phyloP scores from a whole-genome alignment of 2,113 vertebrate species.

The Toxotes chatareus region DNA sequence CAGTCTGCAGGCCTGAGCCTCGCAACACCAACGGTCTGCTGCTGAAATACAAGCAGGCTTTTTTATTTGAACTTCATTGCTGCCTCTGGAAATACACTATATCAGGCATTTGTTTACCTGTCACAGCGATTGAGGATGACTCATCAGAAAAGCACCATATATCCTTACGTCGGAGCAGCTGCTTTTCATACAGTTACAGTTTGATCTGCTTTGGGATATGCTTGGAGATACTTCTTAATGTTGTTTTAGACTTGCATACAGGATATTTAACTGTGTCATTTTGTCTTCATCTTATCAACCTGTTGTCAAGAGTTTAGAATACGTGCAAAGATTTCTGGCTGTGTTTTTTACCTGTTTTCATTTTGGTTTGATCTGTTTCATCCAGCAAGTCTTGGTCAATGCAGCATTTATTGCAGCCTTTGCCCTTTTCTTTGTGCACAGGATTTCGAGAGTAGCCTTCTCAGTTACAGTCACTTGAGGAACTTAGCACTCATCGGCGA shows the following conservation, averaged over 20 bases:
- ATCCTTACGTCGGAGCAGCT: slow-evolving; percentile 57
- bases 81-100: slow-evolving; percentile 54
- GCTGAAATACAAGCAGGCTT: slow-evolving; percentile 61
- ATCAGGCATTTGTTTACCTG: slow-evolving; percentile 58
- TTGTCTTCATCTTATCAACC: slow-evolving; percentile 39
- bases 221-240: slow-evolving; percentile 25
- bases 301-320: slow-evolving; percentile 52
- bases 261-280: slow-evolving; percentile 23
- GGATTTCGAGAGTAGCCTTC: slow-evolving; percentile 49
- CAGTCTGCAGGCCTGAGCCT: slow-evolving; percentile 45
- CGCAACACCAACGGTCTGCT: slow-evolving; percentile 37
- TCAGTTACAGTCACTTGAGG: slow-evolving; percentile 57
- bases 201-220: slow-evolving; percentile 35
- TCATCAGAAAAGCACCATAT: slow-evolving; percentile 72
- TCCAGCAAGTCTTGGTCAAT: slow-evolving; percentile 38
- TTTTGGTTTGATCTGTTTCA: slow-evolving; percentile 7
- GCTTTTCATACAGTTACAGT: slow-evolving; percentile 45
- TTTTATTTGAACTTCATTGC: slow-evolving; percentile 44
- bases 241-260: slow-evolving; percentile 12
- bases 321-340: slow-evolving; percentile 13
- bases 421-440: slow-evolving; percentile 65
- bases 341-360: not conserved
- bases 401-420: slow-evolving; percentile 62
- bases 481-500: slow-evolving; percentile 44
- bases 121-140: slow-evolving; percentile 76